Conservation (phyloP, 2,797 vertebrate genomes). For the Enteromius unitaeniatus region DNA sequence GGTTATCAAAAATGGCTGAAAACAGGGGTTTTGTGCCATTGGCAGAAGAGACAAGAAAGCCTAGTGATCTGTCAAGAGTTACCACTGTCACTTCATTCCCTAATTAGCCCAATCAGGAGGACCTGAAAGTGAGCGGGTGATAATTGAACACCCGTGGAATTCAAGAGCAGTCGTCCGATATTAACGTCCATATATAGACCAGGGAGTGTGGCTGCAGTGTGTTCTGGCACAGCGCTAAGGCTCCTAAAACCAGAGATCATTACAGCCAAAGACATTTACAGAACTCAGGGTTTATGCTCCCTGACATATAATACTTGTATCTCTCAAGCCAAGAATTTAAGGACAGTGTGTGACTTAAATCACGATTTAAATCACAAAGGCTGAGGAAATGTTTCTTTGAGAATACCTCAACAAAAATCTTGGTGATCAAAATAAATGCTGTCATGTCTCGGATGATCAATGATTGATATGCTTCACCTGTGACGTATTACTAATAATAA, state of each 20-base stretch:
- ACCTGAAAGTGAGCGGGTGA: not conserved
- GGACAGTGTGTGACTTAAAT: constrained; percentile 47
- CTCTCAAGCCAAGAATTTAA: constrained; percentile 63
- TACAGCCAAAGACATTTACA: constrained; percentile 55
- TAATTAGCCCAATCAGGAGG: not conserved
- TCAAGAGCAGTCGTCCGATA: constrained; percentile 53
- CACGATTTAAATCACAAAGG: not conserved
- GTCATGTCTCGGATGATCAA: constrained; percentile 11
- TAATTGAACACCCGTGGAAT: constrained; percentile 33
- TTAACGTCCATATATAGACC: constrained; percentile 55
- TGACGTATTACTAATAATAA: constrained; percentile 66
- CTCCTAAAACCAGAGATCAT: constrained; percentile 61
- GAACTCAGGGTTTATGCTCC: constrained; percentile 60
- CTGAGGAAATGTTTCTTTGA: not conserved
- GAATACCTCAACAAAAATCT: not conserved
- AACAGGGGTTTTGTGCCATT: not conserved
- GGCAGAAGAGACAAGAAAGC: not conserved
- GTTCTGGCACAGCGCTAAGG: constrained; percentile 45
- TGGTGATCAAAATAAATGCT: constrained; percentile 1
- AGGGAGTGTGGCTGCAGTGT: constrained; percentile 37
- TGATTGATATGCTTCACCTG: constrained; percentile 68
- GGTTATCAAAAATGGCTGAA: not conserved
- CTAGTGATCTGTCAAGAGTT: not conserved
- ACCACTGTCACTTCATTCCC: not conserved
- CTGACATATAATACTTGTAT: constrained; percentile 76